Evolutionary conservation across 2,888 invertebrate species (phyloP), one percentile per base, ranked within the genome.

Genomic region (Eupithecia tripunctaria): DNA sequence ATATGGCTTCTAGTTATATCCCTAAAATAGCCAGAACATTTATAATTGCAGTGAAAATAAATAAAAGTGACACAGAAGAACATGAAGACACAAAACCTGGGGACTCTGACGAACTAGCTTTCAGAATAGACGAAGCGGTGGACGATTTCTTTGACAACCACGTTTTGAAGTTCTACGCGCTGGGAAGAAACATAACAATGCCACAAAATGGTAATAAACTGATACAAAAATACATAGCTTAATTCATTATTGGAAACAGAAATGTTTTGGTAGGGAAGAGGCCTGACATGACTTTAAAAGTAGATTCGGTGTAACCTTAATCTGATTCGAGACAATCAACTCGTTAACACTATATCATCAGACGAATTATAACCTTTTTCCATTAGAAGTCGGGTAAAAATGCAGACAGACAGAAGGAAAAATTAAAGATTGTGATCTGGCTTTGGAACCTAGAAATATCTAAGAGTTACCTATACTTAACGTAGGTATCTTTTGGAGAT

Each of bases 81-180:
- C 79, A 80, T 12, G 76, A 73, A 43, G 82, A 82, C 1, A 71
- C 63, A 18, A 76, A 72, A 2, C 32, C 73, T 1, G 82, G 83
- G 8, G 84, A 81, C 38, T 81, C 90, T 0, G 88, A 90, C 70
- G 88, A 91, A 72, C 78, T 95, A 0, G 88, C 91, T 4, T 82
- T 88, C 7, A 80, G 91, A 79, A 95, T 96, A 51, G 95, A 96
- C 70, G 87, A 89, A 67, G 94, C 94, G 27, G 89, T 96, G 0
- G 95, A 95, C 36, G 86, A 91, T 18, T 96, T 96, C 82, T 96
- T 96, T 77, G 93, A 95, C 64, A 94, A 90, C 21, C 96, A 96
- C 76, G 90, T 95, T 0, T 84, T 96, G 56, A 88, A 86, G 69
- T 88, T 93, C 71, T 89, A 82, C 62, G 92, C 89, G n/a, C 72